Evolutionary conservation across 2,888 invertebrate genomes (phyloP), one percentile per base, ranked within the genome.

Genomic region (Crematogaster levior): DNA sequence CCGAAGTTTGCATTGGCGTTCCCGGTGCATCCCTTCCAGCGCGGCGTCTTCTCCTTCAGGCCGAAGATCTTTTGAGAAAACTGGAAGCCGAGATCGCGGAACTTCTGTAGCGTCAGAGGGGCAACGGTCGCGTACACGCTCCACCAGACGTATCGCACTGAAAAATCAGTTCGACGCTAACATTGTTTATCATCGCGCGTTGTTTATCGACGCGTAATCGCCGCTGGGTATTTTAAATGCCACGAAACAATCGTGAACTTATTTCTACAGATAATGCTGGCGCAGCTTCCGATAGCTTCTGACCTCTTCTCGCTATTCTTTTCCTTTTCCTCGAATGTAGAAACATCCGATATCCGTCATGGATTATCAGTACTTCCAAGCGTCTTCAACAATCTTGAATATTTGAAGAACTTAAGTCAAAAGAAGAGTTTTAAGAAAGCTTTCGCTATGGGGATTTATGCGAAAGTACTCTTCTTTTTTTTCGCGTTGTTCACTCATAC

Each of bases 121-220:
- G 96, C 96, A 65, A 97, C 95, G 18, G 96, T 96, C 10, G 96
- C 96, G 93, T 96, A 96, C 81, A 96, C 95, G 90, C 96, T 95
- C 97, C 97, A 97, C 95, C 97, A 96, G 30, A 97, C 93, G 94
- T 96, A 97, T 84, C 97, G 96, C 84, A 96, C 97, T 96, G 95
- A 51, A 94, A 93, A 34, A 53, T 84, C 46, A n/a, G 27, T 27
- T 63, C n/a, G 24, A 1, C n/a, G 34, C 51, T 72, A 56, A 30
- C 84, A 84, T 51, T 48, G n/a, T 48, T 51, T 51, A 63, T 61
- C 74, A 9, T 37, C 21, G 30, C 27, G 15, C 30, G 21, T 56
- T 24, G 5, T 70, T 15, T 18, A 53, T 46, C 46, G 34, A 30
- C 27, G 18, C 21, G 37, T 18, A 80, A 27, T 58, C 37, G 5